Base-by-base conservation (phyloP, 2,113 vertebrate species). In the Larimichthys crocea region DNA sequence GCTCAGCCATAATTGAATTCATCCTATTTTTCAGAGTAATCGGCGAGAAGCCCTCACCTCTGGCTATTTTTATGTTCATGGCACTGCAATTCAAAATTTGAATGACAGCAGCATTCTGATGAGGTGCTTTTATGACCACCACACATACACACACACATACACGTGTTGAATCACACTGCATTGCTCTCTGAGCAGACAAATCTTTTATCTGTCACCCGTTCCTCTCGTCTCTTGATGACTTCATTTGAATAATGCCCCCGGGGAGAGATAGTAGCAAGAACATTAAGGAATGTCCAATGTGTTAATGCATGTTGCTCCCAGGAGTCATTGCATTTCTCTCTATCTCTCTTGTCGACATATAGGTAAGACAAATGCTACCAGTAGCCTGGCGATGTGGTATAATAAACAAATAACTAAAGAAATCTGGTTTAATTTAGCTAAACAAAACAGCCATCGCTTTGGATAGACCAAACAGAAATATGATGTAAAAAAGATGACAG, bases 1-100 rank as follows among this genome's bases (percentile, higher is more conserved):
- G 86, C 63, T 48, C 83, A 72, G 59, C 65, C 73, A 84, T 91
- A 92, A 92, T 90, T 93, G 85, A 92, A 91, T 91, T 89, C 84
- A 16, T 74, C 57, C 64, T 72, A 79, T 89, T 86, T 89, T 82
- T 80, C 79, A 65, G 60, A 65, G 71, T 87, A 83, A 85, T 83
- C 64, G 62, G 29, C 10, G 2, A 69, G 67, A 83, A 65, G 73
- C 75, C 76, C 77, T 84, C 74, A 86, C 82, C 85, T 78, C 72
- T 53, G 79, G 73, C 80, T 88, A 86, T 89, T 93, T 81, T 82
- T 71, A 84, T 79, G 79, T 74, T 53, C 67, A 10, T 74, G 59
- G 69, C 53, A n/a, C 79, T 66, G 74, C 80, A 84, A 84, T 83
- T 92, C 74, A 84, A 89, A 82, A 44, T 84, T 80, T 91, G 74